phyloP scores from a whole-genome alignment of 2,888 invertebrate species.

The Andricus curvator region DNA sequence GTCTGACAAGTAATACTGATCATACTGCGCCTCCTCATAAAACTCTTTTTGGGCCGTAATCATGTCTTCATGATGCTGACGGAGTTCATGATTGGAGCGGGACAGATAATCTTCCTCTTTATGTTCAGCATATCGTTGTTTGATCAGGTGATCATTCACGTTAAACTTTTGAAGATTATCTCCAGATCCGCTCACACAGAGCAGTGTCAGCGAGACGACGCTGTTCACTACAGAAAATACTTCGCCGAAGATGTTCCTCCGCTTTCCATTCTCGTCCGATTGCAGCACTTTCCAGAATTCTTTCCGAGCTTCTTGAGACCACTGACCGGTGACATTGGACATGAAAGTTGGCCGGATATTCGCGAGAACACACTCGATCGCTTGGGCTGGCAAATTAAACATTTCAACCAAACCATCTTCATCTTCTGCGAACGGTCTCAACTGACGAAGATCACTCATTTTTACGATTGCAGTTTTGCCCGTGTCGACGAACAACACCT shows the following conservation, averaged over 20 bases:
- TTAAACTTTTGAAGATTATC: constrained; percentile 72
- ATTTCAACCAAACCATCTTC: constrained; percentile 42
- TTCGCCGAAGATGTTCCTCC: constrained; percentile 77
- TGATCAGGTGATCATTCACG: constrained; percentile 84
- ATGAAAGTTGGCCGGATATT: constrained; percentile 85
- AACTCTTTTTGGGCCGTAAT: constrained; percentile 63
- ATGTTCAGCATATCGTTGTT: constrained; percentile 82
- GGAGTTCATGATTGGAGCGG: constrained; percentile 72
- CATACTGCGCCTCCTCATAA: constrained; percentile 67
- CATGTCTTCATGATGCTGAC: constrained; percentile 71
- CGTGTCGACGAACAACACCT: constrained; percentile 90
- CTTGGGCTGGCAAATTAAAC: constrained; percentile 80
- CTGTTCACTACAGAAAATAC: constrained; percentile 90
- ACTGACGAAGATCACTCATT: constrained; percentile 77
- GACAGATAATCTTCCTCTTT: constrained; percentile 90
- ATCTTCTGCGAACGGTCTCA: constrained; percentile 54
- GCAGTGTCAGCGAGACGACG: constrained; percentile 85
- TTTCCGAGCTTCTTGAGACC: constrained; percentile 81
- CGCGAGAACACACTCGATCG: constrained; percentile 86
- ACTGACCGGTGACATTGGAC: constrained; percentile 81
- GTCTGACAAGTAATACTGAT: constrained; percentile 55
- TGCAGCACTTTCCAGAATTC: constrained; percentile 77
- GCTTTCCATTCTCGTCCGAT: constrained; percentile 63
- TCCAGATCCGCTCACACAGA: constrained; percentile 57
- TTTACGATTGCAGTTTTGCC: constrained; percentile 82